Conservation (phyloP, 2,113 vertebrate species). For the Naja naja region DNA sequence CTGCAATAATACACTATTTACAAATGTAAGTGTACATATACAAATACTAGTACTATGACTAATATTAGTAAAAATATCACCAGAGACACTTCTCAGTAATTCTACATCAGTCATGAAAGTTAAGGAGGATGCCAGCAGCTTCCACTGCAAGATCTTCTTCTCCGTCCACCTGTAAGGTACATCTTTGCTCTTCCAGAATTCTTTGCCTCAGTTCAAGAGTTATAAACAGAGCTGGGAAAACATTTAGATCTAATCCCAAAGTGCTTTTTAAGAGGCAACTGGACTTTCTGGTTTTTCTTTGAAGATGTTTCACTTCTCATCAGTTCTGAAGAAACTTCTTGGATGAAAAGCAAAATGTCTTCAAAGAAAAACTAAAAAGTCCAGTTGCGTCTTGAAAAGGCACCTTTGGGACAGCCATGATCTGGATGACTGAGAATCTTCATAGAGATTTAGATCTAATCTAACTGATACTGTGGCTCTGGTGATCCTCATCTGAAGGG, state of each 20-base stretch:
- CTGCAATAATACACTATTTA: neutral
- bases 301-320: no score
- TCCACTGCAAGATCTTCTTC: neutral
- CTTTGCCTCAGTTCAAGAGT: neutral
- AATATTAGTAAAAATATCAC: neutral
- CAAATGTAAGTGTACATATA: neutral
- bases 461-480: neutral
- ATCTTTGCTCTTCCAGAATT: neutral
- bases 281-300: no score
- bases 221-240: neutral
- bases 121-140: neutral
- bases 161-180: neutral
- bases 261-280: no score
- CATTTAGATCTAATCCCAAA: neutral
- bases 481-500: neutral
- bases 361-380: no score
- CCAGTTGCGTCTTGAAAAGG: no score
- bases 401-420: no score
- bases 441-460: neutral
- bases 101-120: neutral
- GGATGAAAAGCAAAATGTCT: no score
- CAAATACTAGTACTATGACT: neutral
- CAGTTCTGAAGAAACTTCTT: no score
- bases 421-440: no score
- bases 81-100: neutral